phyloP scores from a whole-genome alignment of 2,888 invertebrate species.

The Sepioteuthis lessoniana region DNA sequence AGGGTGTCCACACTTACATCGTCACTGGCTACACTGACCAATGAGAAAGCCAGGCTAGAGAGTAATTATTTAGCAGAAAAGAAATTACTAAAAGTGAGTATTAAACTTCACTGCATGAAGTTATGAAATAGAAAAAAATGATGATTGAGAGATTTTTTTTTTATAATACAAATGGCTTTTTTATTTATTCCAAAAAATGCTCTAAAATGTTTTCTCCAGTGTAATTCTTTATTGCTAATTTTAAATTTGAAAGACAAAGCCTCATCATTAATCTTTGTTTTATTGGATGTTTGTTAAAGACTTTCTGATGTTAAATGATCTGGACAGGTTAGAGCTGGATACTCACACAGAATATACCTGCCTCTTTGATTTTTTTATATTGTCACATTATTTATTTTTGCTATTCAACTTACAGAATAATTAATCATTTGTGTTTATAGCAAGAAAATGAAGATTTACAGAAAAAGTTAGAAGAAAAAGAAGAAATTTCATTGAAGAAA shows the following conservation, averaged over 20 bases:
- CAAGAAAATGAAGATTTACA: constrained; percentile 74
- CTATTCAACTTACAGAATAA: neutral
- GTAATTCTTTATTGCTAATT: no score
- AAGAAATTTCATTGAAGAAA: constrained; percentile 58
- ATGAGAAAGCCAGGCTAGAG: constrained; percentile 89
- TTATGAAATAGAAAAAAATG: neutral
- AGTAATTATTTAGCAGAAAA: constrained; percentile 83
- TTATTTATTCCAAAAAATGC: no score
- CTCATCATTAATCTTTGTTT: no score
- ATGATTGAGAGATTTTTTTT: neutral
- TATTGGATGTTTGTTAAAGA: no score
- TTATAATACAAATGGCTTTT: no score
- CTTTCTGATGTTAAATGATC: no score
- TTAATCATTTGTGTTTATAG: constrained; percentile 59
- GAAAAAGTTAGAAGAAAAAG: constrained; percentile 62
- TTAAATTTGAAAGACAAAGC: no score
- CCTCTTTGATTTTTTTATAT: no score
- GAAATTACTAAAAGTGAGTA: constrained; percentile 73
- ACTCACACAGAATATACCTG: no score
- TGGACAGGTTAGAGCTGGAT: no score
- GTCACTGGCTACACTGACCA: constrained; percentile 84
- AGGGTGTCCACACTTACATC: constrained; percentile 71
- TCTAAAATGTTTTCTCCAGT: no score
- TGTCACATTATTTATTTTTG: neutral
- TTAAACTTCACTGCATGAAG: neutral